Percentiles rank a stretch among this genome's conserved stretches.
Evolutionary conservation across 2,113 vertebrate species (phyloP).

Genomic region (Callithrix jacchus): DNA sequence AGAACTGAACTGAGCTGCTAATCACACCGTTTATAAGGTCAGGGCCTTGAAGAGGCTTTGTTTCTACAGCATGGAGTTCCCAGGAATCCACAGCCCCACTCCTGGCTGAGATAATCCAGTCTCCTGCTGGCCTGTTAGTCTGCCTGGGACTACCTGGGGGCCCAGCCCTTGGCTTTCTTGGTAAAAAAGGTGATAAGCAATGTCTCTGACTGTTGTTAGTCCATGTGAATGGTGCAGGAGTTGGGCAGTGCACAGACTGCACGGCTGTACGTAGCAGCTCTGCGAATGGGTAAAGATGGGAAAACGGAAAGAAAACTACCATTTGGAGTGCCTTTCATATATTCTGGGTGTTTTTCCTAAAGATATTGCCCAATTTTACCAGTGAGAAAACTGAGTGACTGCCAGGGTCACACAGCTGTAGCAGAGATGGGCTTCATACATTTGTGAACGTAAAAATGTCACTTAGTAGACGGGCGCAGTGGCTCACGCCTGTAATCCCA

Average conservation of each 20-base stretch:
- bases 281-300: not conserved
- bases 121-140: not conserved
- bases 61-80: not conserved
- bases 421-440: not conserved
- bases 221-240: not conserved
- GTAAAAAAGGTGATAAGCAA: not conserved
- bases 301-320: not conserved
- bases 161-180: not conserved
- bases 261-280: not conserved
- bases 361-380: not conserved
- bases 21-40: not conserved
- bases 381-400: not conserved
- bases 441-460: not conserved
- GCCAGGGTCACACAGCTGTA: not conserved
- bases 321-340: not conserved
- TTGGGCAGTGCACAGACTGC: not conserved
- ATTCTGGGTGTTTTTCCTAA: not conserved
- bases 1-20: conserved; percentile 11
- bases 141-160: not conserved
- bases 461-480: not conserved
- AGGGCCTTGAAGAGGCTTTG: conserved; percentile 42
- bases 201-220: not conserved
- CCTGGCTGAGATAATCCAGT: not conserved
- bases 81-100: conserved; percentile 56
- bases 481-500: no score